Conservation (phyloP, 2,113 vertebrate species). For the Mesoclemmys tuberculata region DNA sequence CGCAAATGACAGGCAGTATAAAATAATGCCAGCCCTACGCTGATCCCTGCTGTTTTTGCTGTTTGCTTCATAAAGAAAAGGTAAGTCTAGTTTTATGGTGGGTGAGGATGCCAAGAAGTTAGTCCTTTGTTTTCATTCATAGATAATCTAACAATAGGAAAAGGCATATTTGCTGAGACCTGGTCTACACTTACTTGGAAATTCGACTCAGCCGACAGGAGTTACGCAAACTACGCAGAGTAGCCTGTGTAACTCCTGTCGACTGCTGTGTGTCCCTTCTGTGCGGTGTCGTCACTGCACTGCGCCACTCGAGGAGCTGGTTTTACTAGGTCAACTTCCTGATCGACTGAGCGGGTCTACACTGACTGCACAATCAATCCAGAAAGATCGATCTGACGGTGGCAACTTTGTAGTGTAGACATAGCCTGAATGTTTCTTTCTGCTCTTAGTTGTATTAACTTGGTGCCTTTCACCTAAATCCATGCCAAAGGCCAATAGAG, state of each 20-base stretch:
- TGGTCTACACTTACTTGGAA: no score
- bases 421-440: conserved; percentile 16
- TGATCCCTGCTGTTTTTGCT: rapidly evolving
- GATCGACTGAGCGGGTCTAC: no score
- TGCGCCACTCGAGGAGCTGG: no score
- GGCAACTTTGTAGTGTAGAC: no score
- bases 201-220: no score
- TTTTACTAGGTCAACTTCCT: no score
- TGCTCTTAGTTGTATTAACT: not conserved
- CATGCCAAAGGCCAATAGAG: not conserved
- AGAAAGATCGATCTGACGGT: no score
- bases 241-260: no score
- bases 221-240: no score
- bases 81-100: not conserved
- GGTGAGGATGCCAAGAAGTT: not conserved
- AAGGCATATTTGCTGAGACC: not conserved
- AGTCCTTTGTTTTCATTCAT: not conserved
- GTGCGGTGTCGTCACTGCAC: no score
- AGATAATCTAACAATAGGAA: not conserved
- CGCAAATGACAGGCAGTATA: not conserved
- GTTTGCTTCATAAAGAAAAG: not conserved
- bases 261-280: no score
- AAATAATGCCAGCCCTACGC: not conserved
- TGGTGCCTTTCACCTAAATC: not conserved
- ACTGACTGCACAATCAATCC: no score